Evolutionary conservation across 1,140 invertebrate genomes (phyloP), one percentile per base, ranked within the genome.

Genomic region (Drosophila mojavensis): DNA sequence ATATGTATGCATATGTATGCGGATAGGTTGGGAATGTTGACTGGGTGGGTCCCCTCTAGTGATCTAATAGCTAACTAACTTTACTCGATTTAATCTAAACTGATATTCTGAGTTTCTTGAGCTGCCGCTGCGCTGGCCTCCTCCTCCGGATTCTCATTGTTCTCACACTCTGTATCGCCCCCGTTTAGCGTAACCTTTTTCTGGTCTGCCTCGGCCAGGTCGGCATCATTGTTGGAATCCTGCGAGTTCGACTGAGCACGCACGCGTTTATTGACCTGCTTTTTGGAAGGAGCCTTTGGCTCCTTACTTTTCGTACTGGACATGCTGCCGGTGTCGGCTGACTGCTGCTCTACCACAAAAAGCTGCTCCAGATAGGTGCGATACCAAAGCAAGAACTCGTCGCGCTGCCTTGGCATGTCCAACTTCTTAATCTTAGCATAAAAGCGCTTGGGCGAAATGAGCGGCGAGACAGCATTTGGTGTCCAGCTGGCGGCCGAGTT

Each of bases 161-260:
- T 91, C 47, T 91, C 90, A 55, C 81, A 85, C 36, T 91, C 80
- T 6, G 60, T 66, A 7, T 65, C 71, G 5, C 54, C 74, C 24
- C 79, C 80, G 36, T 67, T 80, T 61, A 56, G 47, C 10, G 68
- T 66, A 4, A 80, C 84, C 43, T 89, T 92, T 71, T 94, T 92
- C 70, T 94, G 93, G 88, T 94, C 93, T 36, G 93, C 93, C 76
- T 94, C 93, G 4, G 93, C 93, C 11, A 94, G 77, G 59, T 94
- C 93, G 62, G 92, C 93, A 66, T 94, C 91, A 53, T 91, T 91
- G 24, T 83, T 84, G 0, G 84, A 88, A 50, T 88, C 85, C 60
- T 84, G 83, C 13, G 88, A 77, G 15, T 79, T 76, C 1, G 79
- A 86, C 33, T 81, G 83, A 2, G 76, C 67, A 5, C 86, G 81